Evolutionary conservation across 2,113 vertebrate genomes (phyloP), one percentile per base, ranked within the genome.

Genomic region (Silurus asotus): DNA sequence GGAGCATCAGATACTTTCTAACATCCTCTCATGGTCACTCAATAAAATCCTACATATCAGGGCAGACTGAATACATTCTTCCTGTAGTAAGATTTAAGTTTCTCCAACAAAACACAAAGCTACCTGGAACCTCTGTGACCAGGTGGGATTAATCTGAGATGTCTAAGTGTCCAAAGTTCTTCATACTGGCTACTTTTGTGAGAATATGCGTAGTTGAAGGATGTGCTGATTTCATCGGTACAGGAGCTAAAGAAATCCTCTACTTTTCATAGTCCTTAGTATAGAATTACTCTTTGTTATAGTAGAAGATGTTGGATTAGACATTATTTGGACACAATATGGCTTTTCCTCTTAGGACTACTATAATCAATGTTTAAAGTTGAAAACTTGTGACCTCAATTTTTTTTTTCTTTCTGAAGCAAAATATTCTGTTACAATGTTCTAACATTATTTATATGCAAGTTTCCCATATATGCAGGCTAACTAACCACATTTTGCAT

Each of bases 261-360:
- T 20, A 25, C 20, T 61, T 75, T 84, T 48, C 14, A 37, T 69
- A 49, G 17, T 5, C 17, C n/a, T 53, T 64, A 81, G n/a, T 19
- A 67, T 82, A 65, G 28, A 65, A 65, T 81, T n/a, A 48, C 20
- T 6, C 6, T 62, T 82, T 53, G 61, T 51, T 82, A 82, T 69
- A 5, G 9, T 58, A 0, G n/a, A 58, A 45, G 28, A 9, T 37
- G 7, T 20, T 37, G 53, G 28, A n/a, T 59, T 69, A 37, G 61
- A 82, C 23, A 55, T 28, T 69, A 69, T 14, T 55, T 7, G 49
- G 49, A 51, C 45, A 25, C 37, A 37, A 37, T 37, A 37, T 15
- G 11, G 69, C 8, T 51, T 48, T 81, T 49, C 45, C 45, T 14
- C 37, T 64, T 9, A 48, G 11, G 64, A 9, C 6, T n/a, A 65